These are phyloP conservation scores for Yoshiicerus persimilis DNA, from an alignment of 1,140 invertebrate species.

Conservation along the genomic window DNA sequence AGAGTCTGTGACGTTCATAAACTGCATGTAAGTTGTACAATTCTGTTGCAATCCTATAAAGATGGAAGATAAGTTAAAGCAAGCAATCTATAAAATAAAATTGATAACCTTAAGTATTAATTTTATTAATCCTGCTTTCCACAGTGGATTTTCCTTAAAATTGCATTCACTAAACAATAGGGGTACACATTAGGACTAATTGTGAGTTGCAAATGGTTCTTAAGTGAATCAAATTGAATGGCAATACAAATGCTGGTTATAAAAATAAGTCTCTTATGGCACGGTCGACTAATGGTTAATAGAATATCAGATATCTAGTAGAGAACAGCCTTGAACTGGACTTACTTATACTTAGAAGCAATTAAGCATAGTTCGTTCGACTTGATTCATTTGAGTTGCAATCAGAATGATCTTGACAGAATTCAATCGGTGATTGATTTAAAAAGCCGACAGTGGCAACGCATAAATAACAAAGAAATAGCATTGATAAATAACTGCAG, in stretches of 20 bases:
- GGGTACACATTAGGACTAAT: neutral
- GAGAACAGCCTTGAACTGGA: neutral
- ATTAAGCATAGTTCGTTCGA: neutral
- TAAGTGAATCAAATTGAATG: neutral
- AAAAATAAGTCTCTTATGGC: no score
- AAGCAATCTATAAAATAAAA: neutral
- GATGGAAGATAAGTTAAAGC: neutral
- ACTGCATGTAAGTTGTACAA: no score
- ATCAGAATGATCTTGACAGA: neutral
- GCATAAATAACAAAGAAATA: neutral
- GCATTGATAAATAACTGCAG: neutral
- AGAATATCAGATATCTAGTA: neutral
- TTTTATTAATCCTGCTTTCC: neutral
- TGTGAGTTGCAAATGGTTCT: neutral
- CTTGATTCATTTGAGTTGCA: neutral
- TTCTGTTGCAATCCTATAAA: no score
- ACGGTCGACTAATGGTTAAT: no score
- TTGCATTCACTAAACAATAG: neutral
- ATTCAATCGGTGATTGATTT: neutral
- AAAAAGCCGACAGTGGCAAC: neutral
- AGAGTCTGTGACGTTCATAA: no score
- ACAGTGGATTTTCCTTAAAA: neutral
- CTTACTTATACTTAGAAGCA: neutral
- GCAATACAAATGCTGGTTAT: no score
- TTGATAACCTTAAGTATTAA: neutral